These are phyloP conservation scores for Prionace glauca DNA, from an alignment of 2,797 vertebrate species.

Conservation along the genomic window DNA sequence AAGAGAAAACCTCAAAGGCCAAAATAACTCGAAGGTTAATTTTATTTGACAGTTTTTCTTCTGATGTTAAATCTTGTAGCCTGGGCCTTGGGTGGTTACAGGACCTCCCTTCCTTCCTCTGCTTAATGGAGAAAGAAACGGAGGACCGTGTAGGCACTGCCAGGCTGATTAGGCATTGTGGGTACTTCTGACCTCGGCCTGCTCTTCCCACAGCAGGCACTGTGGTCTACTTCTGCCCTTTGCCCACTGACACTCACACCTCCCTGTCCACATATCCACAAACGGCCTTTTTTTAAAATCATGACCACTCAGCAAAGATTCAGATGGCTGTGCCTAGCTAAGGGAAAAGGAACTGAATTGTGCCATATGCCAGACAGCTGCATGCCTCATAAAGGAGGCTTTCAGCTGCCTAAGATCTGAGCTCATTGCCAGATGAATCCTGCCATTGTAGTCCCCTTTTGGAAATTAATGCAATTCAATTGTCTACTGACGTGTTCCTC, in stretches of 20 bases:
- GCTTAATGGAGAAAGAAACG: not conserved
- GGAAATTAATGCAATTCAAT: not conserved
- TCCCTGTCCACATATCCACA: not conserved
- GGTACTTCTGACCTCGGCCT: not conserved
- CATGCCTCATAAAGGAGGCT: not conserved
- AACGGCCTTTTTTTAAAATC: not conserved
- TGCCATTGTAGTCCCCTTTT: not conserved
- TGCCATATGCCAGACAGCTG: slow-evolving; percentile 5
- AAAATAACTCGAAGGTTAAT: not conserved
- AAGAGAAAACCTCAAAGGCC: not conserved
- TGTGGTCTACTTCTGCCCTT: not conserved
- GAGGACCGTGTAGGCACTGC: not conserved
- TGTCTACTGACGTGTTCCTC: not conserved
- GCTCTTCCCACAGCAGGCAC: no score
- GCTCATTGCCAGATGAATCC: slow-evolving; percentile 29
- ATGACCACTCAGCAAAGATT: not conserved
- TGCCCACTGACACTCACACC: not conserved
- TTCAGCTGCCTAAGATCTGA: slow-evolving; percentile 21
- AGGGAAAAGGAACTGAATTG: not conserved
- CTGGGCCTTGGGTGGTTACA: not conserved
- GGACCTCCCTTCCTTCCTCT: not conserved
- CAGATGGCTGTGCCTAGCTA: not conserved
- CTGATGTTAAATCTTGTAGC: not conserved
- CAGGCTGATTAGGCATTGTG: not conserved
- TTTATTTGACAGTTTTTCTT: not conserved